These are phyloP conservation scores for Antheraea pernyi DNA, from an alignment of 1,140 invertebrate species.

Conservation along the genomic window DNA sequence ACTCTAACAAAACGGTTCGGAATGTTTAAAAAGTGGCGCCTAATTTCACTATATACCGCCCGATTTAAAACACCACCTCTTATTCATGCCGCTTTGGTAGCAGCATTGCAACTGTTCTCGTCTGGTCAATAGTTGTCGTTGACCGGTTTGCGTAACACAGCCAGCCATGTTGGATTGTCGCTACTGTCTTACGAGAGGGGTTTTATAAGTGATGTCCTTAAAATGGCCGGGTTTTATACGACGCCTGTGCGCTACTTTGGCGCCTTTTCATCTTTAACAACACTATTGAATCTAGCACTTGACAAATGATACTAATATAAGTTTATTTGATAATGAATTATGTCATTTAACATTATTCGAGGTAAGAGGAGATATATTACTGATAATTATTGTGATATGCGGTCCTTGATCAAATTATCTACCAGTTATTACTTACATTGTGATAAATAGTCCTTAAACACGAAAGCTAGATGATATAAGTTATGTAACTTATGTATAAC, in stretches of 20 bases:
- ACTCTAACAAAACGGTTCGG: constrained; percentile 15
- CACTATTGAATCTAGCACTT: too few species aligned
- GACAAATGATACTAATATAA: too few species aligned
- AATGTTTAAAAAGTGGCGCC: constrained; percentile 13
- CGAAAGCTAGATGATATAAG: too few species aligned
- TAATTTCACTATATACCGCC: constrained; percentile 24
- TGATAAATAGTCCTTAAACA: too few species aligned
- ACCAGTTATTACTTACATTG: too few species aligned
- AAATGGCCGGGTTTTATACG: constrained; percentile 16
- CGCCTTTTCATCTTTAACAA: constrained; percentile 2
- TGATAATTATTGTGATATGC: too few species aligned
- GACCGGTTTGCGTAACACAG: constrained; percentile 25
- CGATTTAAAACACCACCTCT: constrained; percentile 44
- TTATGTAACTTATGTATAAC: too few species aligned
- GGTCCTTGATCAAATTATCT: too few species aligned
- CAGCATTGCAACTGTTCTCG: constrained; percentile 63
- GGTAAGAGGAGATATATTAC: too few species aligned
- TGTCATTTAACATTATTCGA: too few species aligned
- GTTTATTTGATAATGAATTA: too few species aligned
- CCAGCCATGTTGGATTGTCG: constrained; percentile 14
- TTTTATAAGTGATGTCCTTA: constrained; percentile 5
- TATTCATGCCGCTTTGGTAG: constrained; percentile 66
- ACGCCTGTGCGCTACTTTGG: constrained; percentile 32
- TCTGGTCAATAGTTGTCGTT: constrained; percentile 38
- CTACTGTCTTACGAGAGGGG: not conserved